Base-by-base conservation (phyloP, 2,888 invertebrate species). In the Myopa testacea region DNA sequence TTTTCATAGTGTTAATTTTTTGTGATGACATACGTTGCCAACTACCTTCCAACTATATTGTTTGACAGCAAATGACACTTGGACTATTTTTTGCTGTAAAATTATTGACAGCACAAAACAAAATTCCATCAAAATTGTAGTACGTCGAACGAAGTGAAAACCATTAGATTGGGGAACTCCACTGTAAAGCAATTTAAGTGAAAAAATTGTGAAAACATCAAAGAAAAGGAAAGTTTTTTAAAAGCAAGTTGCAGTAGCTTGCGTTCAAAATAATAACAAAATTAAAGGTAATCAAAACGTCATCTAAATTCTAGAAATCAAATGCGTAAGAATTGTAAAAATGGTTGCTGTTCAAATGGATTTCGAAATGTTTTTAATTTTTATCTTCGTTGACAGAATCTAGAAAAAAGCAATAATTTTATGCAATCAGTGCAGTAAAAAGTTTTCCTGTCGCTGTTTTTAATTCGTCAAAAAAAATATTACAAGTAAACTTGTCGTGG, bases 21-120 rank as follows among this genome's bases (percentile, higher is more conserved):
- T 26, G 26, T 26, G 26, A 26, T 26, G 26, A 26, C 26, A 26
- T 26, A 26, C 26, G 26, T 26, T 26, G 26, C 26, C 26, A 26
- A 26, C 26, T 26, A 26, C 26, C 26, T 26, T 26, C 26, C 26
- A 1, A 1, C 1, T 2, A 26, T 2, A 26, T 26, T 26, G 26
- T 26, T 26, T 26, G 26, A 26, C 26, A 26, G 26, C 26, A 26
- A 26, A 26, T 26, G 26, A 26, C 26, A 26, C 26, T 26, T 26
- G 26, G 26, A 26, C 26, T 26, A 26, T 26, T 26, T 26, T 1
- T 26, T 26, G 26, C 26, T 26, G 2, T 26, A 26, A 26, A 45
- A 45, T 8, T 45, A 37, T n/a, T 75, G 75, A 75, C 75, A 75
- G 75, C 67, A 40, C 74, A 75, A 67, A 75, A 65, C 75, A 65